phyloP scores from a whole-genome alignment of 2,888 invertebrate species.

The Ischnus inquisitorius region DNA sequence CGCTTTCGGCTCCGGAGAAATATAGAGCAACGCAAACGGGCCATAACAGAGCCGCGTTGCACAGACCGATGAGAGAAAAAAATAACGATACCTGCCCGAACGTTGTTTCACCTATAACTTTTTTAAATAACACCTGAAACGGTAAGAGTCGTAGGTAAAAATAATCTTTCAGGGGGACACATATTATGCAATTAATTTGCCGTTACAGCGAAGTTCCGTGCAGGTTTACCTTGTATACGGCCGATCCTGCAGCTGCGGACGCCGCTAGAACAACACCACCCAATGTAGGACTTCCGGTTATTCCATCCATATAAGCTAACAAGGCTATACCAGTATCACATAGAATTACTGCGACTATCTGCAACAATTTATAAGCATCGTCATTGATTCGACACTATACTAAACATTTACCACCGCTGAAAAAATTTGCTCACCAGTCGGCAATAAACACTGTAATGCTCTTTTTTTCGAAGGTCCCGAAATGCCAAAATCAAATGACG shows the following conservation, averaged over 20 bases:
- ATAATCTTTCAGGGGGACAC: background rate
- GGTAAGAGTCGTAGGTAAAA: background rate
- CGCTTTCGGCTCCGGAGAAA: constrained; percentile 94
- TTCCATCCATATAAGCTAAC: constrained; percentile 98
- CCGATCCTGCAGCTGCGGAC: constrained; percentile 96
- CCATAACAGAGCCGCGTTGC: constrained; percentile 96
- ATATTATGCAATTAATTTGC: constrained; percentile 57
- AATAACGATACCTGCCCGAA: constrained; percentile 97
- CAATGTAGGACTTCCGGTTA: constrained; percentile 94
- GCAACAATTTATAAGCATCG: constrained; percentile 69
- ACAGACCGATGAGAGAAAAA: constrained; percentile 95
- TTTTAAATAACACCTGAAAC: constrained; percentile 95
- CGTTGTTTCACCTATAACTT: constrained; percentile 96
- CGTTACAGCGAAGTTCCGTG: constrained; percentile 36
- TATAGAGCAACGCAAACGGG: constrained; percentile 95
- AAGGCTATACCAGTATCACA: constrained; percentile 97
- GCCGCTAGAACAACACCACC: constrained; percentile 96
- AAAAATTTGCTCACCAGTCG: too few species aligned
- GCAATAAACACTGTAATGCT: too few species aligned
- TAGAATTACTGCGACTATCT: constrained; percentile 98
- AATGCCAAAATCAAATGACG: too few species aligned
- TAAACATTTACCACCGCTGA: too few species aligned
- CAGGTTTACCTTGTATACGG: constrained; percentile 93
- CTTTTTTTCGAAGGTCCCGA: too few species aligned
- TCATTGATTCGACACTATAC: background rate